Base-by-base conservation (phyloP, 2,888 invertebrate species). In the Sarcophaga subvicina region DNA sequence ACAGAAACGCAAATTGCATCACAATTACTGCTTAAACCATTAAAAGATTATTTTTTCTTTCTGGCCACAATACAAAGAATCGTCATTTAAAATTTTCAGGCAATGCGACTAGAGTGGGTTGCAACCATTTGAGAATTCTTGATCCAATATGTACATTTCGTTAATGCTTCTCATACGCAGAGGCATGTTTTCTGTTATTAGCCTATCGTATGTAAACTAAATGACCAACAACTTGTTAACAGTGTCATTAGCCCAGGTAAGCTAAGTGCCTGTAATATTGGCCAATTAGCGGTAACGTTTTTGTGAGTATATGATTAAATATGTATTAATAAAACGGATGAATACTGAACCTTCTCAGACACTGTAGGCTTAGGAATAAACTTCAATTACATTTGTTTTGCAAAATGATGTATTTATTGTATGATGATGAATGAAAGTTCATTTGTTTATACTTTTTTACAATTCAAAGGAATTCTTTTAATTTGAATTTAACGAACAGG, bases 231-330 rank as follows among this genome's bases (percentile, higher is more conserved):
- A 17, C 25, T 66, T 66, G 64, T 66, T 27, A 66, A 66, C 64
- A 66, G 64, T 27, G 37, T 66, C 64, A 66, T 66, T 66, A 66
- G 64, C 8, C 17, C 4, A 66, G n/a, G 64, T 66, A 66, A 66
- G 8, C 8, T 27, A 27, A 27, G 25, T 66, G 37, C 6, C 17
- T 14, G 64, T 27, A 66, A 66, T 54, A 4, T 17, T 54, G 14
- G 17, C 54, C 4, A 17, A 54, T 17, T 54, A 54, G 17, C 10
- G 54, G 54, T 54, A 54, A 54, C 54, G 5, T 17, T 54, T 2
- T 54, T 54, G 0, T 54, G 54, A 3, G 54, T 17, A 4, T 14
- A 10, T 54, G 17, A 54, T 54, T 54, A 54, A 54, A 54, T 14
- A 17, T 14, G 54, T 4, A 54, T 54, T 54, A 17, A 54, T 54